Evolutionary conservation across 2,113 vertebrate genomes (phyloP).

Genomic region (Gymnarchus niloticus): DNA sequence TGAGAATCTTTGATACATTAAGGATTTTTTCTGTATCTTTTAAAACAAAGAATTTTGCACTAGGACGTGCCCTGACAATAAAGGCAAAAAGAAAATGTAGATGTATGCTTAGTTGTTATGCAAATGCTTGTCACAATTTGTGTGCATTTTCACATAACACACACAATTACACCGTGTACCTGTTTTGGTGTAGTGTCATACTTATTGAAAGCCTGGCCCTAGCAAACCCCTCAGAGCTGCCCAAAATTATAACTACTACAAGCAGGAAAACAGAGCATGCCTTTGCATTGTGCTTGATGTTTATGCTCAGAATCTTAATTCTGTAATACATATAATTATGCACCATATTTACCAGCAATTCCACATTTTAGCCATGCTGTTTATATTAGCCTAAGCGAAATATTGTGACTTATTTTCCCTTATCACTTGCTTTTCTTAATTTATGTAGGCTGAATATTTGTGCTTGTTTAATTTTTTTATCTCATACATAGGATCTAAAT

Average conservation of each 20-base stretch:
- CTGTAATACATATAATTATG: not conserved
- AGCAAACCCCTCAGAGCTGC: not conserved
- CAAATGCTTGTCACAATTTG: not conserved
- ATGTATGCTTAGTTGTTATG: not conserved
- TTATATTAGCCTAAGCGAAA: too few relatives aligned
- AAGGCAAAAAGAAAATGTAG: not conserved
- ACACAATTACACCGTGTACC: too few relatives aligned
- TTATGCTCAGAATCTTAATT: not conserved
- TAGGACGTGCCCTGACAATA: not conserved
- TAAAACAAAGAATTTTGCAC: not conserved
- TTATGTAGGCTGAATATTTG: too few relatives aligned
- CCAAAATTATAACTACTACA: not conserved
- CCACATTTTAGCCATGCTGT: not conserved
- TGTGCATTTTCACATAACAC: too few relatives aligned
- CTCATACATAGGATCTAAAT: not conserved
- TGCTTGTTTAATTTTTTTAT: too few relatives aligned
- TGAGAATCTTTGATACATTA: not conserved
- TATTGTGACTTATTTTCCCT: not conserved
- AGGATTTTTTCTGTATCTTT: not conserved
- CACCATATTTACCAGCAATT: not conserved
- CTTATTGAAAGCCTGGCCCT: not conserved
- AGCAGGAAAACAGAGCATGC: not conserved
- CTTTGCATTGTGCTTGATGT: not conserved
- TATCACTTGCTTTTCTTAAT: too few relatives aligned
- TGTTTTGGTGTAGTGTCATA: too few relatives aligned